Evolutionary conservation across 2,113 vertebrate species (phyloP), one percentile per base, ranked within the genome.

Genomic region (Bufo bufo): DNA sequence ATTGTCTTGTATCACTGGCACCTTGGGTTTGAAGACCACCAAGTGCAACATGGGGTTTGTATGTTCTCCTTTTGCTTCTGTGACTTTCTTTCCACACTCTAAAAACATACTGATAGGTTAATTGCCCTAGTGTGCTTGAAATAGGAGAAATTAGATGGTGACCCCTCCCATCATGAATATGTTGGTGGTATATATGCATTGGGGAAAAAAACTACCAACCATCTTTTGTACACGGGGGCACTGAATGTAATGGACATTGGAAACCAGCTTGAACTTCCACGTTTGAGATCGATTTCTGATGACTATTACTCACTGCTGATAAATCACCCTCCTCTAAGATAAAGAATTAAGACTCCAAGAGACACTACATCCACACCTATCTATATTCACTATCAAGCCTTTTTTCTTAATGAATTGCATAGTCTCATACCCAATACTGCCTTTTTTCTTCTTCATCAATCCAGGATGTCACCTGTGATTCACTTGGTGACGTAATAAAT

Each of bases 281-380:
- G 4, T 75, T 20, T 20, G 4, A 20, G 72, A 49, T 50, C 6
- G 20, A 75, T 20, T 20, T 10, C 17, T 9, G 14, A 75, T 11
- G 47, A 16, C 45, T 20, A 50, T 49, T 10, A 50, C 8, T 75
- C 13, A 8, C 17, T 3, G 16, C 4, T 10, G 72, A 75, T 47
- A 20, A 75, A 50, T 49, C 16, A 10, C 72, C 50, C 4, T 50
- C 47, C 72, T 49, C 71, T 50, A 75, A 20, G 72, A 75, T 50
- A 75, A 75, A 75, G 72, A 49, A 75, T 75, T 75, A 75, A 75
- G 72, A 75, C 72, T 10, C 17, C 12, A 10, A 75, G 72, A 75
- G 72, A 75, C 11, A 75, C 50, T 75, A 75, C 45, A 75, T 50
- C 4, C 72, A 45, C 47, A 75, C 50, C 17, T 50, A 75, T 50